Base-by-base conservation (phyloP, 2,113 vertebrate genomes). In the Apeltes quadracus region DNA sequence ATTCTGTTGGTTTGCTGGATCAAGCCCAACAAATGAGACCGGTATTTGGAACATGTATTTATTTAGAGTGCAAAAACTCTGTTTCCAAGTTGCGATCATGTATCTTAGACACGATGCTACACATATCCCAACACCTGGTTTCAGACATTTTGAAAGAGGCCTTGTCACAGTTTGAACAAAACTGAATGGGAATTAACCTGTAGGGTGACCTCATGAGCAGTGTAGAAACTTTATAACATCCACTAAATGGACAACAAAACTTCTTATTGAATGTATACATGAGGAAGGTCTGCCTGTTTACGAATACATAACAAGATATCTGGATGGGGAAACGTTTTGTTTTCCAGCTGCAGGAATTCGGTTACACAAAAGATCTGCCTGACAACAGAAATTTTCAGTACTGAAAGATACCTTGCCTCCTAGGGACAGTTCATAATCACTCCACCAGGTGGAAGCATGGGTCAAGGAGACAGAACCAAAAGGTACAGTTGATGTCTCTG, bases 401-500 rank as follows among this genome's bases (percentile, higher is more conserved):
- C 18, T 5, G 7, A 12, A 3, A 9, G 2, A 25, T 9, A 27
- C 10, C 25, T 18, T 12, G 23, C 9, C 25, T 39, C 25, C 7
- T 8, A 50, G 13, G 36, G 29, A 4, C 32, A 79, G 13, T 69
- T 57, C 51, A 38, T 3, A 25, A 29, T 15, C 16, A 18, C 1
- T 61, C 81, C 90, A 88, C 79, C 76, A 84, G 83, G 43, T 75
- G 87, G 85, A 1, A 78, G 79, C 78, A 88, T 77, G 10, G 53
- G 34, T 57, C 69, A 70, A 87, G 75, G 50, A 70, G n/a, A 76
- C 29, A 46, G 14, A 23, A 58, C 27, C 8, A 14, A 51, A 66
- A 22, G 2, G 7, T 34, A 6, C 53, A 36, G 23, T 14, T 56
- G 20, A 75, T 34, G 51, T 59, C 58, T 69, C 48, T 10, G 29